Conservation (phyloP, 2,888 invertebrate species). For the Drosophila leonis region DNA sequence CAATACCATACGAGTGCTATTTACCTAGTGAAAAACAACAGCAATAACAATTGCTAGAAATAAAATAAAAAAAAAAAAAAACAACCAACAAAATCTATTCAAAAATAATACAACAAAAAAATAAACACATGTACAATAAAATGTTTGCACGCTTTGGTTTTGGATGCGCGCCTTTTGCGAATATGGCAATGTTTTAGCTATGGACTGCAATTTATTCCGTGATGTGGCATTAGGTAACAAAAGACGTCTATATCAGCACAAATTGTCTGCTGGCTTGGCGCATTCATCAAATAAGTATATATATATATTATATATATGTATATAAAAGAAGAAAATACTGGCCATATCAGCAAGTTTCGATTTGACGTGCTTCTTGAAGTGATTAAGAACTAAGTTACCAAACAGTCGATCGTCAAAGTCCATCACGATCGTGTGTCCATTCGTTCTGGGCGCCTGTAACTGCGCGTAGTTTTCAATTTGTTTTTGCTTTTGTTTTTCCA, state of each 20-base stretch:
- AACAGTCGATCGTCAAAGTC: slow-evolving; percentile 48
- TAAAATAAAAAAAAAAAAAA: neutral
- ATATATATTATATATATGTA: neutral
- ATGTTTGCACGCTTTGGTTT: slow-evolving; percentile 29
- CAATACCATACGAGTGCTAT: slow-evolving; percentile 44
- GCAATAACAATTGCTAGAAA: slow-evolving; percentile 27
- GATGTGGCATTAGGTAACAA: slow-evolving; percentile 67
- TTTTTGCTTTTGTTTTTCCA: slow-evolving; percentile 3
- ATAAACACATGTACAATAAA: slow-evolving; percentile 22
- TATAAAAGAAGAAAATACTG: slow-evolving; percentile 14
- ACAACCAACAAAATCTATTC: neutral
- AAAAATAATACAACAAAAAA: slow-evolving; percentile 9
- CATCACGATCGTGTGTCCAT: slow-evolving; percentile 20
- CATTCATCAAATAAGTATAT: slow-evolving; percentile 44
- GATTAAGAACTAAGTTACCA: slow-evolving; percentile 40
- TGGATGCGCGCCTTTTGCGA: slow-evolving; percentile 24
- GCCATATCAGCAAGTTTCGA: slow-evolving; percentile 58
- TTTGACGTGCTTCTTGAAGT: slow-evolving; percentile 33
- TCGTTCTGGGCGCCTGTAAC: slow-evolving; percentile 19
- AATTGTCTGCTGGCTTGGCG: slow-evolving; percentile 24
- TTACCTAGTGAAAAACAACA: slow-evolving; percentile 46
- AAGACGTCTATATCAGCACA: slow-evolving; percentile 49
- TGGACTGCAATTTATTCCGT: slow-evolving; percentile 17
- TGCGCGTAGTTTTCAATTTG: slow-evolving; percentile 12
- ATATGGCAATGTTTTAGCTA: slow-evolving; percentile 21